Percentiles rank a stretch among this genome's conserved stretches.
These are phyloP conservation scores for Sinodicranocentrus sp. DNA, from an alignment of 2,888 invertebrate species.

Conservation along the genomic window DNA sequence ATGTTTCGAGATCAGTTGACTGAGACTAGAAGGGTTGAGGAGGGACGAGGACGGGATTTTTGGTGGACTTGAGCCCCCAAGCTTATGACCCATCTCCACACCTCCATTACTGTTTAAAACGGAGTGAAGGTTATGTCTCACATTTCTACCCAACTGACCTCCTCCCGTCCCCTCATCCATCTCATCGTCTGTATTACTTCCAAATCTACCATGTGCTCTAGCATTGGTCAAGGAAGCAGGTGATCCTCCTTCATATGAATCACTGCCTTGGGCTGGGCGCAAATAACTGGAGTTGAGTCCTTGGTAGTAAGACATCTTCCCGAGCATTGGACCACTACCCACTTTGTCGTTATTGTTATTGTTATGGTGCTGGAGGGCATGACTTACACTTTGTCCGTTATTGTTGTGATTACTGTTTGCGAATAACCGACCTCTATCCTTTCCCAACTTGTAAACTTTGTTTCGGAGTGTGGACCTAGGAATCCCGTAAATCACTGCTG, in stretches of 20 bases:
- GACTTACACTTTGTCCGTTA: neutral
- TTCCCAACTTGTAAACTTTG: slow-evolving; percentile 90
- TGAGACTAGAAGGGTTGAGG: slow-evolving; percentile 73
- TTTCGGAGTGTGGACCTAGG: slow-evolving; percentile 97
- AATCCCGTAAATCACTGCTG: slow-evolving; percentile 97
- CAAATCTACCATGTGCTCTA: neutral
- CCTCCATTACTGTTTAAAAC: slow-evolving; percentile 51
- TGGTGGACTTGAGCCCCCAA: slow-evolving; percentile 52
- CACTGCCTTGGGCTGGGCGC: neutral
- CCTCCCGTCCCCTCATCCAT: slow-evolving; percentile 50
- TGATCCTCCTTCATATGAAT: neutral
- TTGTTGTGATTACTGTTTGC: slow-evolving; percentile 11
- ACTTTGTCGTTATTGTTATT: slow-evolving; percentile 75
- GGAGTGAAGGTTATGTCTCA: neutral
- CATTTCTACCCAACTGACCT: neutral
- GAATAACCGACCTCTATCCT: slow-evolving; percentile 81
- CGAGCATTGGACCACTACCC: slow-evolving; percentile 72
- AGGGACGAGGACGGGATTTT: slow-evolving; percentile 79
- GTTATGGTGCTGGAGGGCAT: neutral
- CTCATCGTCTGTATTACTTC: slow-evolving; percentile 4
- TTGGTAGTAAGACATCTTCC: slow-evolving; percentile 34
- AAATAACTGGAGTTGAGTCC: slow-evolving; percentile 23
- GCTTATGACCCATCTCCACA: slow-evolving; percentile 51
- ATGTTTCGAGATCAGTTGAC: slow-evolving; percentile 73
- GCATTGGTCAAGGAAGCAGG: no score